A percentile compares a stretch with the other conserved stretches of the same genome.
These are phyloP conservation scores for Tetropium fuscum DNA, from an alignment of 2,888 invertebrate genomes.

Conservation along the genomic window DNA sequence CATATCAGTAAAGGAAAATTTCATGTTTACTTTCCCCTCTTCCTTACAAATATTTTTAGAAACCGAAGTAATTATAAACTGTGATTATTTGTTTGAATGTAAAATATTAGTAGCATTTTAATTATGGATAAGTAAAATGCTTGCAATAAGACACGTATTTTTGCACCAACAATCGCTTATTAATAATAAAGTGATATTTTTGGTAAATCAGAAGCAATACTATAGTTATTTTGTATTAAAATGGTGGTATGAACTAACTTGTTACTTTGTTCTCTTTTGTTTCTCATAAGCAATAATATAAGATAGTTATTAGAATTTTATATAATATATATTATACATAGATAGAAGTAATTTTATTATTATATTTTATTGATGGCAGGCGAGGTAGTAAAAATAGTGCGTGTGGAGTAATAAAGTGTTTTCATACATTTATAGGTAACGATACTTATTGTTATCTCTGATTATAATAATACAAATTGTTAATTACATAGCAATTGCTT, in stretches of 20 bases:
- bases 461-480: no score
- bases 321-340: no score
- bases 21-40: slow-evolving; percentile 36
- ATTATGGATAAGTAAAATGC: slow-evolving; percentile 48
- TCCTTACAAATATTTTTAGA: slow-evolving; percentile 14
- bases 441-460: no score
- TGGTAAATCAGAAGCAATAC: slow-evolving; percentile 67
- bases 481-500: no score
- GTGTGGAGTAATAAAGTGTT: no score
- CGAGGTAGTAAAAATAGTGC: no score
- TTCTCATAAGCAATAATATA: no score
- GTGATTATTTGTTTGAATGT: slow-evolving; percentile 36
- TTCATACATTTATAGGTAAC: no score
- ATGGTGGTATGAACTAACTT: slow-evolving; percentile 45
- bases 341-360: no score
- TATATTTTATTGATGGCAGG: no score
- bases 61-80: slow-evolving; percentile 34
- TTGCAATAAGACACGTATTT: slow-evolving; percentile 64
- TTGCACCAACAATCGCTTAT: slow-evolving; percentile 61
- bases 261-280: no score
- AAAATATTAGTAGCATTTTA: slow-evolving; percentile 34
- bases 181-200: slow-evolving; percentile 64
- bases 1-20: slow-evolving; percentile 24
- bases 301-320: no score
- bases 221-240: slow-evolving; percentile 55